Evolutionary conservation across 2,888 invertebrate genomes (phyloP), one percentile per base, ranked within the genome.

Genomic region (Didymodactylos carnosus): DNA sequence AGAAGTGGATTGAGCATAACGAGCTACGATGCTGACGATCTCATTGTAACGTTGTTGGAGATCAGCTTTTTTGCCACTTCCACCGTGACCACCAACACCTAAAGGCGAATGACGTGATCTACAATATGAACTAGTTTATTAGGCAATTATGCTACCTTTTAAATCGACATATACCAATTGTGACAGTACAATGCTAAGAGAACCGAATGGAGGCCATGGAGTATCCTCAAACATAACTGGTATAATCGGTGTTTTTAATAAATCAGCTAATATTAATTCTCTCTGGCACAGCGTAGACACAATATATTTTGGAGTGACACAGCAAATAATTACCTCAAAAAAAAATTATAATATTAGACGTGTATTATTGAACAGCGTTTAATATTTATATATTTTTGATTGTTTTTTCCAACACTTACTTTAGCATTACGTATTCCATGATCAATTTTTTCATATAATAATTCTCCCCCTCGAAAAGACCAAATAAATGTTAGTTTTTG

Each of bases 201-300:
- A 81, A 35, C 84, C 84, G 29, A 82, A 82, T n/a, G 84, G 84
- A 5, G 84, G 84, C 84, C 84, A 84, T 13, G 81, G 78, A 14
- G 82, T 81, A 41, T 78, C 77, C 53, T 83, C 82, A 73, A 83
- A 78, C 80, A 84, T 80, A 19, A 84, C 80, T 13, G 84, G 84
- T 39, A 84, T 80, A 75, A 84, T 82, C n/a, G 84, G 84, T 77
- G 84, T 84, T 27, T 81, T 79, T 39, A 84, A 77, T 43, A 84
- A 78, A 77, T 84, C 84, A 7, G 84, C 84, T 75, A 85, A 79
- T 75, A 80, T 80, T 51, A 83, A 78, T 78, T 84, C 84, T 75
- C 82, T 79, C 77, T 80, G 81, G 77, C 84, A 84, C 73, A 80
- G 79, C 71, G 81, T 81, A 5, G 84, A 85, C 11, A 82, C 80